A percentile compares a stretch with the other conserved stretches of the same genome.
phyloP scores from a whole-genome alignment of 35 echinoderm and acorn worm genomes.

The Lytechinus variegatus region DNA sequence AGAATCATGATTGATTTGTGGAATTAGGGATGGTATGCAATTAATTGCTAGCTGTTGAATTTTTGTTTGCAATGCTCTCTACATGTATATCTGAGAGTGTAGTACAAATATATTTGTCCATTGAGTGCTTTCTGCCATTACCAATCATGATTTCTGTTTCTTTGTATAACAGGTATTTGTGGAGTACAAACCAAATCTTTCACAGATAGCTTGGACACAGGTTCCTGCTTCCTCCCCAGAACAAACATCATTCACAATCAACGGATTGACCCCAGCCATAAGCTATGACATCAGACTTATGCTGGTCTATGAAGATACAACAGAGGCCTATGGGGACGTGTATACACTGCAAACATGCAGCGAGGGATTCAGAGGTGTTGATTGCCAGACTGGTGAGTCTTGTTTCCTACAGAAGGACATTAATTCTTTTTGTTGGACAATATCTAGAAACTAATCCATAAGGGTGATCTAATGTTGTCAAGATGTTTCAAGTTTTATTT shows the following conservation, averaged over 20 bases:
- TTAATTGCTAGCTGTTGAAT: too few relatives aligned
- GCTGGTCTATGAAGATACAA: not conserved
- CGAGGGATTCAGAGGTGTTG: not conserved
- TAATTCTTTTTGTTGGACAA: too few relatives aligned
- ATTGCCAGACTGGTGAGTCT: constrained; percentile 8
- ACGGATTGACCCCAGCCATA: not conserved
- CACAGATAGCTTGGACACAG: not conserved
- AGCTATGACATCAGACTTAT: constrained; percentile 4
- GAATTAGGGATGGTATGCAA: too few relatives aligned
- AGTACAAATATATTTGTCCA: too few relatives aligned
- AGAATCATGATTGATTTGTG: too few relatives aligned
- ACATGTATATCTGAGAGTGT: too few relatives aligned
- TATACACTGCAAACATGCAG: not conserved
- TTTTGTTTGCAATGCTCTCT: too few relatives aligned
- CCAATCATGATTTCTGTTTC: not conserved
- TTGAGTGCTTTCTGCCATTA: not conserved
- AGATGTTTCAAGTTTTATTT: too few relatives aligned
- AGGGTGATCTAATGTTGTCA: too few relatives aligned
- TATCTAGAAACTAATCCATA: too few relatives aligned
- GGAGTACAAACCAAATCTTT: not conserved
- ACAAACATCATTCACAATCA: not conserved
- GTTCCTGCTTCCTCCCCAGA: not conserved
- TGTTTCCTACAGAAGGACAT: too few relatives aligned
- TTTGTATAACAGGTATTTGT: not conserved
- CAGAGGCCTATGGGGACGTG: not conserved